Percentiles rank a stretch among this genome's conserved stretches.
These are phyloP conservation scores for Microctonus aethiopoides DNA, from an alignment of 2,888 invertebrate species.

Conservation along the genomic window DNA sequence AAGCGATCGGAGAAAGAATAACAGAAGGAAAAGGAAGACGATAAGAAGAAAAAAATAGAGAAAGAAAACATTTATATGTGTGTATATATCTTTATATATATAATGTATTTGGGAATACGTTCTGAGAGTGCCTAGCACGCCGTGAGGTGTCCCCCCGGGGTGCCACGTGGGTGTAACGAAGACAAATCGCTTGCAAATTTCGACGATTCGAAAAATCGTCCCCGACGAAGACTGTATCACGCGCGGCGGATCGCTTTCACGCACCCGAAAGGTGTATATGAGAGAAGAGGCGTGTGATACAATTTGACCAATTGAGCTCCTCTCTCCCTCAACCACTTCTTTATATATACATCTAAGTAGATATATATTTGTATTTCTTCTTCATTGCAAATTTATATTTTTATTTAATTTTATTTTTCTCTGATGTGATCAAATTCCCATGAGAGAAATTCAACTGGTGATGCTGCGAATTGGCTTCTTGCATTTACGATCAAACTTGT, in stretches of 20 bases:
- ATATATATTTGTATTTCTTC: not conserved
- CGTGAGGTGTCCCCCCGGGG: constrained; percentile 53
- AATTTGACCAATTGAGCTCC: constrained; percentile 20
- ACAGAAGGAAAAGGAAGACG: constrained; percentile 14
- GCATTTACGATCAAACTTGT: not conserved
- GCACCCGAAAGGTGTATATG: not conserved
- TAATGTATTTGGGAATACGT: not conserved
- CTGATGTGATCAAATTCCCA: not conserved
- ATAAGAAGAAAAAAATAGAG: constrained; percentile 20
- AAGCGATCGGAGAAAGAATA: constrained; percentile 23
- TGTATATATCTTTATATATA: not conserved
- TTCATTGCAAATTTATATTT: not conserved
- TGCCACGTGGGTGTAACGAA: constrained; percentile 64
- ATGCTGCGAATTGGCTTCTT: not conserved
- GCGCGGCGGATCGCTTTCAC: constrained; percentile 22
- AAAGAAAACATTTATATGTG: constrained; percentile 2
- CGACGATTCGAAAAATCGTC: constrained; percentile 46
- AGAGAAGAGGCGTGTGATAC: constrained; percentile 12
- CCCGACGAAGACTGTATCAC: constrained; percentile 25
- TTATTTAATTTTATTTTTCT: not conserved
- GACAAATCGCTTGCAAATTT: constrained; percentile 63
- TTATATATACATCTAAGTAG: no score
- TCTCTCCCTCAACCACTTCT: not conserved
- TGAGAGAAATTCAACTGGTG: not conserved
- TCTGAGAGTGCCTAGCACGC: constrained; percentile 48